Percentiles rank a stretch among this genome's conserved stretches.
phyloP scores from a whole-genome alignment of 2,888 invertebrate species.

The Sipha maydis region DNA sequence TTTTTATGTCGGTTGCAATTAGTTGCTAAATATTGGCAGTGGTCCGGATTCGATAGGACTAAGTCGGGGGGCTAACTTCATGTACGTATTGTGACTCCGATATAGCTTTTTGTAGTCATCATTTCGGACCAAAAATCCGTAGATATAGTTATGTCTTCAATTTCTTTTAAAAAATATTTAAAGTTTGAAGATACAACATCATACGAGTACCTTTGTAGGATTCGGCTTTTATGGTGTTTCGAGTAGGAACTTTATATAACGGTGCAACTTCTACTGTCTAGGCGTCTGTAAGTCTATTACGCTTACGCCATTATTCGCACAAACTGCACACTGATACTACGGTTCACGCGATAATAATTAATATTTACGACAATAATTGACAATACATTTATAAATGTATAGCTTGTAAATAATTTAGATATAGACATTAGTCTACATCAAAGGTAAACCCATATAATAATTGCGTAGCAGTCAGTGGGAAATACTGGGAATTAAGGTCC shows the following conservation, averaged over 20 bases:
- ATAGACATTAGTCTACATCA: too few relatives aligned
- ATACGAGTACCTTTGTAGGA: constrained; percentile 14
- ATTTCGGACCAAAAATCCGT: constrained; percentile 66
- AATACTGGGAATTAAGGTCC: background rate
- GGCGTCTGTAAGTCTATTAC: too few relatives aligned
- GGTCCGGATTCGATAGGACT: too few relatives aligned
- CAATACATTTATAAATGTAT: constrained; percentile 11
- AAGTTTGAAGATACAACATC: constrained; percentile 28
- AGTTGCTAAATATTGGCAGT: too few relatives aligned
- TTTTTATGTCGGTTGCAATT: too few relatives aligned
- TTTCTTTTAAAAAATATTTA: constrained; percentile 17
- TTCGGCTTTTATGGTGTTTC: constrained; percentile 24
- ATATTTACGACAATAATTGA: too few relatives aligned
- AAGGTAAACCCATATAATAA: too few relatives aligned
- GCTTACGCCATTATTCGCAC: too few relatives aligned
- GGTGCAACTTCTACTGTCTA: constrained; percentile 7
- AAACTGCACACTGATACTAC: too few relatives aligned
- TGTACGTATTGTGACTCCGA: constrained; percentile 66
- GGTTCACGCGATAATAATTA: too few relatives aligned
- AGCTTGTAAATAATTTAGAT: background rate
- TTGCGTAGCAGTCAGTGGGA: constrained; percentile 1
- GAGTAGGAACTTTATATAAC: constrained; percentile 29
- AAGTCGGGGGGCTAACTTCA: too few relatives aligned
- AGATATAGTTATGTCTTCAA: constrained; percentile 63
- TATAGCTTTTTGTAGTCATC: constrained; percentile 65